Evolutionary conservation across 1,140 invertebrate species (phyloP), one percentile per base, ranked within the genome.

Genomic region (Drosophila biarmipes): DNA sequence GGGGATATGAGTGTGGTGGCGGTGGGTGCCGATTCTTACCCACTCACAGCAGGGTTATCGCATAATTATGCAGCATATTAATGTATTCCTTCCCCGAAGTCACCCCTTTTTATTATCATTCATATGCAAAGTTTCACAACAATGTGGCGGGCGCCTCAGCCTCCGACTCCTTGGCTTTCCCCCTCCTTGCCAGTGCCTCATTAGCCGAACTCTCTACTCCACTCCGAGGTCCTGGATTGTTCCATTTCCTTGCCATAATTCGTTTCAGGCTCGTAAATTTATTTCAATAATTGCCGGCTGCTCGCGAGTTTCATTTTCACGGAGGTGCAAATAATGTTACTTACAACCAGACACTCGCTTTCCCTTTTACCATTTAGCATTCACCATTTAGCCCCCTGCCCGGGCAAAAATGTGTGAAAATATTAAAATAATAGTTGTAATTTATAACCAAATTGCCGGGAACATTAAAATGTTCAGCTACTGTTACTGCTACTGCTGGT

Each of bases 51-150:
- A 12, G 45, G 84, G 82, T 87, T 86, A 87, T 87, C 82, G 78
- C 79, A 87, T 87, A 87, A 87, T 87, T 89, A 87, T 89, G 84
- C 84, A 76, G 84, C 79, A 87, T 84, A 87, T 87, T 89, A 87
- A 87, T 87, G 79, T 76, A 69, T 77, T 79, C 79, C 62, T 66
- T 66, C 37, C 52, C 48, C 53, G 17, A n/a, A 48, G 38, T 46
- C 57, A 21, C 55, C 52, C 62, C 43, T 74, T 62, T 51, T 62
- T 51, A 66, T 78, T 78, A 80, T 67, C 54, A 79, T 79, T 84
- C 75, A 79, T 82, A 75, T 85, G 61, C 64, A 79, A 82, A 82
- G 80, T 82, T 82, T 79, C 57, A 74, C 43, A 73, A 74, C 73
- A 81, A 77, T 72, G 58, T 42, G 72, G 59, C 69, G 51, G 17